phyloP scores from a whole-genome alignment of 2,888 invertebrate species.

The Lacanobia oleracea region DNA sequence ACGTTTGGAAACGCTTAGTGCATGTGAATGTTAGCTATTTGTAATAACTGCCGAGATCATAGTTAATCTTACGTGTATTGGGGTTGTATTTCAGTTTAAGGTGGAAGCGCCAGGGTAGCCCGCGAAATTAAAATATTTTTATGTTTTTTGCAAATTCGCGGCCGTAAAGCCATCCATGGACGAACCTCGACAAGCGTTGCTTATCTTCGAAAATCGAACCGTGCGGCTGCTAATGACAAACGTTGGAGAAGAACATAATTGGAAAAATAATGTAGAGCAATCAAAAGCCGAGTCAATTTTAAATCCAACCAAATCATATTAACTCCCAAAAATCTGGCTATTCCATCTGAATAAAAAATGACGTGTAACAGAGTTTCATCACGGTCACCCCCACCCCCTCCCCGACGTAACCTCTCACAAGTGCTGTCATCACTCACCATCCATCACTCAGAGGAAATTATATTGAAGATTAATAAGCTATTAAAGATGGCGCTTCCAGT shows the following conservation, averaged over 20 bases:
- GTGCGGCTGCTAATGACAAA: not conserved
- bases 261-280: not conserved
- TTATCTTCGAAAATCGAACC: not conserved
- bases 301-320: not conserved
- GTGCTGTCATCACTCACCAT: conserved; percentile 78
- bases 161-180: not conserved
- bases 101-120: too few relatives aligned
- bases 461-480: conserved; percentile 82
- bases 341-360: conserved; percentile 35
- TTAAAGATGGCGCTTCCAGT: conserved; percentile 74
- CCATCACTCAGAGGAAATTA: conserved; percentile 85
- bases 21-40: too few relatives aligned
- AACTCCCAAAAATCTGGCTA: conserved; percentile 16
- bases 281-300: not conserved
- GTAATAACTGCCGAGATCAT: too few relatives aligned
- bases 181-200: not conserved
- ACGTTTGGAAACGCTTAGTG: too few relatives aligned
- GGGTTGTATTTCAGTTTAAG: too few relatives aligned
- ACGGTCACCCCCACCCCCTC: conserved; percentile 69
- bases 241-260: not conserved
- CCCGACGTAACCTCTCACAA: conserved; percentile 70
- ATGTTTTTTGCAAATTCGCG: too few relatives aligned
- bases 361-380: conserved; percentile 45
- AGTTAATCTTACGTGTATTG: too few relatives aligned
- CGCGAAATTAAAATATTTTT: too few relatives aligned